A percentile compares a stretch with the other conserved stretches of the same genome.
These are phyloP conservation scores for Pyralis farinalis DNA, from an alignment of 2,888 invertebrate genomes.

Conservation along the genomic window DNA sequence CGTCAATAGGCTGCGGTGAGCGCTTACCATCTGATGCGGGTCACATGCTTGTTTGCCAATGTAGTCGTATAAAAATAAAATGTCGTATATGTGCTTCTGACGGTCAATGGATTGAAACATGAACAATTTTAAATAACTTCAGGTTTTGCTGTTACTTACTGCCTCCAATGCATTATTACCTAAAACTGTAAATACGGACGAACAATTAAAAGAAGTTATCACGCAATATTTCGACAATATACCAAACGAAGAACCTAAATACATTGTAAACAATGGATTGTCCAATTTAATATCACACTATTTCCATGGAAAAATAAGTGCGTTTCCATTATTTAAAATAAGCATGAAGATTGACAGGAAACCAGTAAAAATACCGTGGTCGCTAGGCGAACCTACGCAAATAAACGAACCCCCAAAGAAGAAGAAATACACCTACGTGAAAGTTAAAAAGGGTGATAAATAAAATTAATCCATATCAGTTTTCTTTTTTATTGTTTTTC, in stretches of 20 bases:
- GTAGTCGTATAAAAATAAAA: no score
- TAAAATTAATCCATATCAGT: conserved; percentile 12
- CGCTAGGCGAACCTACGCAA: conserved; percentile 25
- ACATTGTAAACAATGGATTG: conserved; percentile 48
- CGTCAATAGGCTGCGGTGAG: no score
- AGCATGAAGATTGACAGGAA: conserved; percentile 55
- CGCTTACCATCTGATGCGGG: no score
- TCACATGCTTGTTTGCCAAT: no score
- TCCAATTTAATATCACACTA: conserved; percentile 47
- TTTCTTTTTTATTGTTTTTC: conserved; percentile 7
- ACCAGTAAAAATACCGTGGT: conserved; percentile 66
- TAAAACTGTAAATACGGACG: conserved; percentile 26
- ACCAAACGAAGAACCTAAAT: conserved; percentile 49
- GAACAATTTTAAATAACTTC: conserved; percentile 9
- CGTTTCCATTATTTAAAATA: conserved; percentile 58
- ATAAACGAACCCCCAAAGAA: conserved; percentile 13
- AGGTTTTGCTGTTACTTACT: conserved; percentile 24
- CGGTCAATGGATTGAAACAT: no score
- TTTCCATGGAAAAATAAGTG: conserved; percentile 50
- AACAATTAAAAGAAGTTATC: conserved; percentile 37
- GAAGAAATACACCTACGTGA: conserved; percentile 29
- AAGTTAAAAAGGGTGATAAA: conserved; percentile 17
- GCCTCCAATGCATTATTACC: conserved; percentile 29
- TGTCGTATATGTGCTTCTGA: no score
- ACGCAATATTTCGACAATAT: conserved; percentile 45